Evolutionary conservation across 2,888 invertebrate genomes (phyloP), one percentile per base, ranked within the genome.

Genomic region (Agonopterix alstromeriana): DNA sequence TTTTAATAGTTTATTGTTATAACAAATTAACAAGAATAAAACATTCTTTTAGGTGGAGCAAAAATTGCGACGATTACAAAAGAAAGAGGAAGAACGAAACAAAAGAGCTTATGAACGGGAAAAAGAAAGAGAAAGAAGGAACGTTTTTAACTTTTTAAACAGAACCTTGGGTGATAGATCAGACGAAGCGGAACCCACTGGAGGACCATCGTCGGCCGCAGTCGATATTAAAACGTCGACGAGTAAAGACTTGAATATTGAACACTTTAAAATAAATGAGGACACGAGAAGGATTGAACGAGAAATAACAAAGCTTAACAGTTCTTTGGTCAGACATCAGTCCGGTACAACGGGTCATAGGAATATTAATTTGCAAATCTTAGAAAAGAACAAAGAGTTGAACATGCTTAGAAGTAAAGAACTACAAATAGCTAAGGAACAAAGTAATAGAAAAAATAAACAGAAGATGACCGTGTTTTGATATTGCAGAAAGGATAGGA

Each of bases 71-170:
- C 90, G 90, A 47, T 77, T 92, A 49, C 91, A 92, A 61, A 92
- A 90, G 64, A 92, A 90, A 65, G 91, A 92, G 70, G 92, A 93
- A 61, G 89, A 90, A 36, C 82, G 90, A 45, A 91, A 91, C 56
- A 89, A 90, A 55, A 92, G 91, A 72, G 90, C 91, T 3, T 94
- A 94, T 64, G 91, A 92, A 58, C 87, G 91, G 27, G 92, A 90
- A 57, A 90, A 90, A 55, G 88, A 92, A 55, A 89, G 86, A 42
- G 91, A 92, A 58, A 83, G 90, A 55, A 85, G 88, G 43, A 92
- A 94, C 67, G 92, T 96, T 1, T 96, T 96, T 67, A 92, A 93
- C 69, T 94, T 96, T 63, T 89, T 96, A 17, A 96, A 96, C 65
- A 86, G 88, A 46, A 91, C 91, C 11, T 73, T 94, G 43, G 87